phyloP scores from a whole-genome alignment of 2,888 invertebrate genomes.

The Agapostemon virescens region DNA sequence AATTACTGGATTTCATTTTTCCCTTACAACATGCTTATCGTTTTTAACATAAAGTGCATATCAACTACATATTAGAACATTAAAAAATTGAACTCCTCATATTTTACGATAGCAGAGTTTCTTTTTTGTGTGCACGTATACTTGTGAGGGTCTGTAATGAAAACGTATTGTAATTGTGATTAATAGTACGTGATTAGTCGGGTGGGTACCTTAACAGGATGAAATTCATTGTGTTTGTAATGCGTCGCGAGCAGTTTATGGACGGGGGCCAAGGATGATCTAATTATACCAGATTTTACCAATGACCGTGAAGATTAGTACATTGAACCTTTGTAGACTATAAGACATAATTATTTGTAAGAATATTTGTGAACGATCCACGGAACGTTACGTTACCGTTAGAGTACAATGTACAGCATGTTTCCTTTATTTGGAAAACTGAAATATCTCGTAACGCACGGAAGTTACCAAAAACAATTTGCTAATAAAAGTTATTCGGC shows the following conservation, averaged over 20 bases:
- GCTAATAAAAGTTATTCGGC: too few species aligned
- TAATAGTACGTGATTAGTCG: background rate
- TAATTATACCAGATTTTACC: slow-evolving; percentile 4
- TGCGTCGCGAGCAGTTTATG: background rate
- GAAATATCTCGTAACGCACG: too few species aligned
- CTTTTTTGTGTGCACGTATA: background rate
- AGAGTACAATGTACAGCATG: too few species aligned
- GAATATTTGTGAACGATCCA: background rate
- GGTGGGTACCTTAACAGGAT: background rate
- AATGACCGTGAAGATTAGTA: background rate
- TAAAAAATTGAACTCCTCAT: background rate
- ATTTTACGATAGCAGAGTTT: background rate
- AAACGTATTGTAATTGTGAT: background rate
- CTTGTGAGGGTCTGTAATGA: background rate
- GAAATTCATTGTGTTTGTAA: background rate
- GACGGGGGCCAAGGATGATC: slow-evolving; percentile 2
- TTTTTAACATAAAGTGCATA: too few species aligned
- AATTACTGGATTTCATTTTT: background rate
- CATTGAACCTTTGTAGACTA: background rate
- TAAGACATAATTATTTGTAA: background rate
- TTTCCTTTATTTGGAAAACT: too few species aligned
- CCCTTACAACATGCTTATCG: background rate
- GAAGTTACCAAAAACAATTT: too few species aligned
- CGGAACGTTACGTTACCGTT: background rate
- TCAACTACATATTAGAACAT: too few species aligned